Percentiles rank a stretch among this genome's conserved stretches.
Evolutionary conservation across 1,140 invertebrate species (phyloP).

Genomic region (Pseudobourletiella spinata): DNA sequence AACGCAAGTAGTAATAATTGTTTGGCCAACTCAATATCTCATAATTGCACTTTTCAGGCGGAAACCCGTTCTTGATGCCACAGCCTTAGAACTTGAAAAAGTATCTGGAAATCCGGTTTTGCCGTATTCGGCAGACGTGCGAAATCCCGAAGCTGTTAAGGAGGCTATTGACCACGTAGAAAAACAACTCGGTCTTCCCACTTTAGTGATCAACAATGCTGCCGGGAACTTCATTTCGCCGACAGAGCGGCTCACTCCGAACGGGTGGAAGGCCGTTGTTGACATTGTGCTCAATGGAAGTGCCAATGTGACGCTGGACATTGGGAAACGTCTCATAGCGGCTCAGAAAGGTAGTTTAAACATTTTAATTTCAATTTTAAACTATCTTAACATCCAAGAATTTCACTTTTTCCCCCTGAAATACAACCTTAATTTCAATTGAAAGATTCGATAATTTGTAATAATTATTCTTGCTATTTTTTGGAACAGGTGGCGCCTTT

Average conservation of each 20-base stretch:
- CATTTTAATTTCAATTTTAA: neutral
- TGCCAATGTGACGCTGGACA: slow-evolving; percentile 47
- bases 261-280: slow-evolving; percentile 48
- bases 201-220: slow-evolving; percentile 52
- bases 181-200: slow-evolving; percentile 46
- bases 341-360: slow-evolving; percentile 33
- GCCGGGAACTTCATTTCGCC: slow-evolving; percentile 54
- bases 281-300: slow-evolving; percentile 52
- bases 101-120: slow-evolving; percentile 45
- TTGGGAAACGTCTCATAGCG: slow-evolving; percentile 48
- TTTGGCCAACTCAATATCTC: too few relatives aligned
- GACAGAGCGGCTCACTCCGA: slow-evolving; percentile 46
- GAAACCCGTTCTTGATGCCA: slow-evolving; percentile 44
- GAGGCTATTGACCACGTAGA: slow-evolving; percentile 46
- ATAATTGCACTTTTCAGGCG: too few relatives aligned
- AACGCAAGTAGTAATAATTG: too few relatives aligned
- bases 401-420: neutral
- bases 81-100: slow-evolving; percentile 45
- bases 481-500: slow-evolving; percentile 46
- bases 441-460: too few relatives aligned
- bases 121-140: slow-evolving; percentile 43
- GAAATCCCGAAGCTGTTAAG: slow-evolving; percentile 43
- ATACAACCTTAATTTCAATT: too few relatives aligned
- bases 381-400: neutral
- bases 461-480: too few relatives aligned